Conservation (phyloP, 2,888 invertebrate genomes). For the Andricus quercusramuli region DNA sequence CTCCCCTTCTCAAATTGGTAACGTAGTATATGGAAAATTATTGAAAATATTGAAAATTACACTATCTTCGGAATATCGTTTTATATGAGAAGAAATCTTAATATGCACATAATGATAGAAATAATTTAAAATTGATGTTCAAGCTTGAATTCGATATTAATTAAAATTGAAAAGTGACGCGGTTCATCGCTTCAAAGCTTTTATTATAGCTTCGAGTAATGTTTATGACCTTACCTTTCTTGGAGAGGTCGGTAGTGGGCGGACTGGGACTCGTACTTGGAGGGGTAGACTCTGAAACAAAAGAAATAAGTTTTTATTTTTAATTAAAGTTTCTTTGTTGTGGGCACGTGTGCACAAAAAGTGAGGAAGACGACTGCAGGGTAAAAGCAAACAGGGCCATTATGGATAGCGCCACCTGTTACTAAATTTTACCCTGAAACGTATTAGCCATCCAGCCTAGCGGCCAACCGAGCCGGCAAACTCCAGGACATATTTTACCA, state of each 20-base stretch:
- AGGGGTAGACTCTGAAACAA: constrained; percentile 86
- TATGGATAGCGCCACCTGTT: constrained; percentile 77
- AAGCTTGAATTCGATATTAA: not conserved
- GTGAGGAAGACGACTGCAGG: constrained; percentile 42
- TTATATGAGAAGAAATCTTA: too few species aligned
- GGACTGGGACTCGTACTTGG: constrained; percentile 90
- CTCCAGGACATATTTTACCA: constrained; percentile 74
- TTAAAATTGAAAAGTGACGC: not conserved
- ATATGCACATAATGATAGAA: too few species aligned
- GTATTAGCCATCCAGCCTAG: constrained; percentile 63
- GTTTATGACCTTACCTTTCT: constrained; percentile 71
- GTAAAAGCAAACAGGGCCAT: constrained; percentile 58
- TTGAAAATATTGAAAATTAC: too few species aligned
- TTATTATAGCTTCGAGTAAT: not conserved
- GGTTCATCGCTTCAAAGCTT: not conserved
- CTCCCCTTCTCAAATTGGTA: too few species aligned
- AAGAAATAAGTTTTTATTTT: constrained; percentile 70
- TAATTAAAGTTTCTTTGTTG: constrained; percentile 66
- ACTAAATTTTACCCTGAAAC: constrained; percentile 74
- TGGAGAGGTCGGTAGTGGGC: constrained; percentile 83
- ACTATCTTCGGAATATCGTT: too few species aligned
- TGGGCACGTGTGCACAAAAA: constrained; percentile 3
- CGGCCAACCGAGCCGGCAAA: constrained; percentile 66
- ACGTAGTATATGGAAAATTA: too few species aligned
- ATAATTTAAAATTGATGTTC: too few species aligned